A percentile compares a stretch with the other conserved stretches of the same genome.
These are phyloP conservation scores for Theodoxus fluviatilis DNA, from an alignment of 2,888 invertebrate genomes.

Conservation along the genomic window DNA sequence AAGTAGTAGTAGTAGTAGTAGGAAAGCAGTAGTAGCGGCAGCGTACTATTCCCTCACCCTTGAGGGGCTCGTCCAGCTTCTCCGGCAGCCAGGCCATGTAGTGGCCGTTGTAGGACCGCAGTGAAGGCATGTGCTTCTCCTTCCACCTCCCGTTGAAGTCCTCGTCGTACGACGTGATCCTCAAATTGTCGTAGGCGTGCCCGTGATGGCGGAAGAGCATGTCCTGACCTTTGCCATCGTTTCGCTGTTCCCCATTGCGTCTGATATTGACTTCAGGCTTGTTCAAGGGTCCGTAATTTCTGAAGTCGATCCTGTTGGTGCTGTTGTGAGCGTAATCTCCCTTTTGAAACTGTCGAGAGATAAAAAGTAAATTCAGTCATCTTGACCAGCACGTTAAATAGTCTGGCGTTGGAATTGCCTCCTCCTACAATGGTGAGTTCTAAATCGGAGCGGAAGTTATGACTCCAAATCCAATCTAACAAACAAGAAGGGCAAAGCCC, in stretches of 20 bases:
- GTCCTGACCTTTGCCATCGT: slow-evolving; percentile 57
- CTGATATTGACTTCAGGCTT: slow-evolving; percentile 57
- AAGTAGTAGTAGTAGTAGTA: too few species aligned
- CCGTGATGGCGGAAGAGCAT: slow-evolving; percentile 62
- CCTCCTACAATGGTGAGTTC: too few species aligned
- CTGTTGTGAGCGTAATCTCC: slow-evolving; percentile 53
- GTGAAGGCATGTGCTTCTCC: slow-evolving; percentile 47
- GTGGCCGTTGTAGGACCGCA: slow-evolving; percentile 59
- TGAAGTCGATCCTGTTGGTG: slow-evolving; percentile 59
- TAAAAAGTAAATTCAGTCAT: too few species aligned
- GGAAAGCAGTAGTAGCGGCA: too few species aligned
- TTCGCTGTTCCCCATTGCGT: slow-evolving; percentile 50
- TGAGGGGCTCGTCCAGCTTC: slow-evolving; percentile 59
- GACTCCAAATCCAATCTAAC: too few species aligned
- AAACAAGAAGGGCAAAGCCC: too few species aligned
- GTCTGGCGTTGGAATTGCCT: too few species aligned
- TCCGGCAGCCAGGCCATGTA: slow-evolving; percentile 61
- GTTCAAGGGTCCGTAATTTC: slow-evolving; percentile 44
- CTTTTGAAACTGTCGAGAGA: slow-evolving; percentile 60
- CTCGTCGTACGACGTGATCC: slow-evolving; percentile 64
- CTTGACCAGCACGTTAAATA: too few species aligned
- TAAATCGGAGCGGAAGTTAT: too few species aligned
- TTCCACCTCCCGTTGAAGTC: slow-evolving; percentile 58
- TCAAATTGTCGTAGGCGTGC: slow-evolving; percentile 57
- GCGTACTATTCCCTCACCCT: slow-evolving; percentile 51